Base-by-base conservation (phyloP, 2,888 invertebrate species). In the Lochmaea crataegi region DNA sequence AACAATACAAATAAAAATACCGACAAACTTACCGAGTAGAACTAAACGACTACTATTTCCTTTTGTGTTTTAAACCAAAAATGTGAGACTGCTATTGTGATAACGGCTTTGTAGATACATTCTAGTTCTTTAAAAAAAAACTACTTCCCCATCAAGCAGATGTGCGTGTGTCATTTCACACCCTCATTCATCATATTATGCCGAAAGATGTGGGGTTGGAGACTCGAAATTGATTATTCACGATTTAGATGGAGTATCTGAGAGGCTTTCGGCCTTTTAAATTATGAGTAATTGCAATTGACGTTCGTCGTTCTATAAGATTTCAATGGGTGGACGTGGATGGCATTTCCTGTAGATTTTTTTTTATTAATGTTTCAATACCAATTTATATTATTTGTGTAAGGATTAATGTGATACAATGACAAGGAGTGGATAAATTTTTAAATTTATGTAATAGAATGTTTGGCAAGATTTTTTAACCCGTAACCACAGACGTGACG, bases 81-180 rank as follows among this genome's bases (percentile, higher is more conserved):
- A 71, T 74, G 71, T 58, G 68, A 57, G 71, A 63, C 74, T 61
- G 6, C 73, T 60, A 76, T 76, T 76, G 72, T 76, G 51, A 57
- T 61, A 70, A 41, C 11, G 11, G 56, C 5, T 22, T 22, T 11
- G 18, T 57, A 57, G 56, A 57, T 22, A 57, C 22, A 56, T 57
- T 57, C 56, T 57, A 22, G 22, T 18, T 70, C 67, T 74, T 67
- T 75, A 76, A 75, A 73, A 76, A 79, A 81, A 79, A 78, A 71
- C 57, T 51, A 65, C 68, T 78, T 77, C 74, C 77, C 74, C 75
- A 73, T 77, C 72, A 56, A 77, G 78, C 80, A 82, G 80, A 80
- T 81, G 81, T 76, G 78, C 72, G 71, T 79, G 80, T 82, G 81
- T 81, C 81, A 81, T 78, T 82, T 82, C 81, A 80, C 82, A 81